Evolutionary conservation across 2,113 vertebrate species (phyloP), one percentile per base, ranked within the genome.

Genomic region (Psilopsiagon aymara): DNA sequence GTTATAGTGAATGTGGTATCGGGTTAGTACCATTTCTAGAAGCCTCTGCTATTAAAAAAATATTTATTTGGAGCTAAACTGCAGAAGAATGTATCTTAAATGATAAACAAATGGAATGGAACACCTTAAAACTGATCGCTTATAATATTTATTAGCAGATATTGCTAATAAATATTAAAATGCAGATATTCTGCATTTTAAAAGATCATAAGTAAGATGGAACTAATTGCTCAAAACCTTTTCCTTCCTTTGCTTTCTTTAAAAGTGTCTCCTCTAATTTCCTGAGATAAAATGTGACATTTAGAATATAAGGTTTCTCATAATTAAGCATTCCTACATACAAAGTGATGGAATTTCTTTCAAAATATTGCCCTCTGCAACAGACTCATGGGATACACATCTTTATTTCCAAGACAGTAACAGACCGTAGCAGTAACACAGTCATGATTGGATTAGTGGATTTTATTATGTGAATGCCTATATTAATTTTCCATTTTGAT

Each of bases 321-420:
- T 92, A 96, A 96, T 96, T 90, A 94, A 84, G 55, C 68, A 96
- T 92, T 97, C 77, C 96, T 96, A 87, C 88, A 83, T 76, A 77
- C 44, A 85, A 59, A 94, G 70, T 79, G 69, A 53, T 63, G 77
- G 86, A 75, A 90, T 92, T 92, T 89, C 62, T 80, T 91, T 82
- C 73, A 85, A 94, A 93, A 87, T 89, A 84, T 53, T 92, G 73
- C 69, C 57, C 47, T 94, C 80, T 80, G 31, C 7, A 16, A 63
- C 73, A 90, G 82, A 67, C 77, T 92, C 60, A 57, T 76, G 76
- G 89, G 47, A 63, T 63, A 85, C 24, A 81, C 43, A 66, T 92
- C 79, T 93, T 94, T 53, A 69, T 87, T 94, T 79, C 51, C 41
- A 86, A 86, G 76, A 73, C 9, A 7, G 83, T 64, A 90, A 84